Percentiles rank a stretch among this genome's conserved stretches.
phyloP scores from a whole-genome alignment of 2,888 invertebrate genomes.

The Pandemis corylana region DNA sequence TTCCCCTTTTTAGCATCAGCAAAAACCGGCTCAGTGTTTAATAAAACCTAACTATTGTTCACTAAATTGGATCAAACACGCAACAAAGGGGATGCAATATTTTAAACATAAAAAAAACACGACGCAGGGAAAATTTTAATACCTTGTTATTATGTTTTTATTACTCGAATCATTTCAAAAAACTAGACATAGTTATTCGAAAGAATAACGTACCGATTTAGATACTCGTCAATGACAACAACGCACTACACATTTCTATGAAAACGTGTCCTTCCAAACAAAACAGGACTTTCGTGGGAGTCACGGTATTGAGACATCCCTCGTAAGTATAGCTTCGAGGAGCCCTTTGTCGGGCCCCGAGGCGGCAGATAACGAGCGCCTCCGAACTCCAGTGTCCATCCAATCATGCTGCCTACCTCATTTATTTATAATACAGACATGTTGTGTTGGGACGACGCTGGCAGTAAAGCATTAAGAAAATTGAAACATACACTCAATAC shows the following conservation, averaged over 20 bases:
- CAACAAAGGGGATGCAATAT: no score
- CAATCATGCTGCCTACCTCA: constrained; percentile 19
- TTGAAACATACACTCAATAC: background rate
- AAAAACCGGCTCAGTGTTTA: no score
- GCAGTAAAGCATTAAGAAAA: constrained; percentile 2
- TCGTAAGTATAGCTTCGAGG: background rate
- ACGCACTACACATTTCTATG: background rate
- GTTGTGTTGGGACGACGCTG: background rate
- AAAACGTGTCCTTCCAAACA: background rate
- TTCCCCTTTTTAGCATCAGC: no score
- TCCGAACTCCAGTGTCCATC: constrained; percentile 38
- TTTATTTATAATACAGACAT: background rate
- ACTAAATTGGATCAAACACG: no score
- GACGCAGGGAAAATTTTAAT: no score
- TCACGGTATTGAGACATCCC: background rate
- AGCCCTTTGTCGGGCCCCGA: constrained; percentile 44
- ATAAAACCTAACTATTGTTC: no score
- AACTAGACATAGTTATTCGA: no score
- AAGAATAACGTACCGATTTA: background rate
- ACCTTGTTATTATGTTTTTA: no score
- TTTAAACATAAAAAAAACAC: no score
- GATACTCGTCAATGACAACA: background rate
- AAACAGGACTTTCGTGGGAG: background rate
- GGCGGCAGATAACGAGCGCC: constrained; percentile 46
- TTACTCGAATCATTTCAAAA: no score